These are phyloP conservation scores for Clarias platycephalus DNA, from an alignment of 2,797 vertebrate genomes.

Conservation along the genomic window DNA sequence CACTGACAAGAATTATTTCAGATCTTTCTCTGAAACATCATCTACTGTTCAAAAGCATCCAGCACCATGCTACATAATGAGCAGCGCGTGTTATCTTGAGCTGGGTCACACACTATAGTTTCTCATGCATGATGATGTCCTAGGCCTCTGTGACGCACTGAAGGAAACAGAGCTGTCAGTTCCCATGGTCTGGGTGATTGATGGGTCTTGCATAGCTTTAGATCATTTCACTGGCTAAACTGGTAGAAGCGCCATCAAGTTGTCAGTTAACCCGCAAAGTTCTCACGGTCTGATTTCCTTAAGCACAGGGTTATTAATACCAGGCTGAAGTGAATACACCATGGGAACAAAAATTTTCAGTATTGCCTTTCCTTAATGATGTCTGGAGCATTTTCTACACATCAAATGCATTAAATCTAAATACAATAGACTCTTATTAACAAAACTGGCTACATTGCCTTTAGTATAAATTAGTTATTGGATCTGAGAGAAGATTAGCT, in stretches of 20 bases:
- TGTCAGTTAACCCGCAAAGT: constrained; percentile 64
- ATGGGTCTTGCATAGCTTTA: constrained; percentile 55
- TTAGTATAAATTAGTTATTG: background rate
- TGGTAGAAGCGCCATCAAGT: constrained; percentile 52
- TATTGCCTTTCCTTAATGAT: background rate
- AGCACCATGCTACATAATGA: constrained; percentile 41
- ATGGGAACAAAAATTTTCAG: constrained; percentile 28
- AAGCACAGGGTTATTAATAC: constrained; percentile 17
- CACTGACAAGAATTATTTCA: constrained; percentile 30
- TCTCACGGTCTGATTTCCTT: constrained; percentile 58
- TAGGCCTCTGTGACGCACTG: constrained; percentile 54
- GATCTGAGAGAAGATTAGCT: background rate
- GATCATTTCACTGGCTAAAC: constrained; percentile 60
- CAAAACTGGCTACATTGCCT: background rate
- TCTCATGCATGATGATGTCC: constrained; percentile 41
- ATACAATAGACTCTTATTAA: background rate
- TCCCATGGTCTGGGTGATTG: constrained; percentile 62
- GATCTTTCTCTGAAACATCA: constrained; percentile 42
- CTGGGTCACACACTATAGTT: constrained; percentile 56
- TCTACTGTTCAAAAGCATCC: constrained; percentile 40
- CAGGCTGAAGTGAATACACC: constrained; percentile 1
- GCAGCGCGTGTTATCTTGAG: constrained; percentile 23
- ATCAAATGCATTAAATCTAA: background rate
- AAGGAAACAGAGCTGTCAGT: constrained; percentile 48
- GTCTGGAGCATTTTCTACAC: background rate